Evolutionary conservation across 2,797 vertebrate species (phyloP).

Genomic region (Falco naumanni): DNA sequence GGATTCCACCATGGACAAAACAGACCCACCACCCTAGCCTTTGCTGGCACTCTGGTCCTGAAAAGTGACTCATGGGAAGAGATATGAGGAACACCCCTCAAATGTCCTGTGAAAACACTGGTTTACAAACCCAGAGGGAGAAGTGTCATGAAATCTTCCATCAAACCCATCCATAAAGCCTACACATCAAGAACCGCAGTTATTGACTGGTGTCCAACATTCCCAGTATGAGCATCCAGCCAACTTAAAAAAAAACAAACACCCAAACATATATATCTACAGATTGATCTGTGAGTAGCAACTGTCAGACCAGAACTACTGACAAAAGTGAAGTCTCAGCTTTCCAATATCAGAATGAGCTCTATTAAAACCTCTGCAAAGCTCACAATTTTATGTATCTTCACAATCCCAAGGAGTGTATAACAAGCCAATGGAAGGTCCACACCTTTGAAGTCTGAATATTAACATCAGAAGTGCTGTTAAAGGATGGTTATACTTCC

Average conservation of each 20-base stretch:
- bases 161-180: not conserved
- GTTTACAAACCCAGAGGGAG: not conserved
- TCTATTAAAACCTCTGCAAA: not conserved
- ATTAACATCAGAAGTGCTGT: not conserved
- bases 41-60: not conserved
- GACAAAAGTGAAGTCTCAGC: not conserved
- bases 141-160: not conserved
- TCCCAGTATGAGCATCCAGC: not conserved
- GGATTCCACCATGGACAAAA: not conserved
- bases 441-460: not conserved
- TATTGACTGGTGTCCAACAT: not conserved
- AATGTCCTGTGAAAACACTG: not conserved
- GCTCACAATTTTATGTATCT: not conserved
- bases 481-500: not conserved
- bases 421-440: not conserved
- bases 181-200: not conserved
- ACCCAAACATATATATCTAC: not conserved
- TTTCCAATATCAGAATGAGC: not conserved
- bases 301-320: not conserved
- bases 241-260: not conserved
- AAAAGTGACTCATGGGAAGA: not conserved
- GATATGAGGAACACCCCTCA: not conserved
- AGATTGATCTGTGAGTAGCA: not conserved
- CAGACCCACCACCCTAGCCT: not conserved
- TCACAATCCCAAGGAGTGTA: not conserved